Percentiles rank a stretch among this genome's conserved stretches.
Evolutionary conservation across 2,797 vertebrate genomes (phyloP).

Genomic region (Galaxias olidus): DNA sequence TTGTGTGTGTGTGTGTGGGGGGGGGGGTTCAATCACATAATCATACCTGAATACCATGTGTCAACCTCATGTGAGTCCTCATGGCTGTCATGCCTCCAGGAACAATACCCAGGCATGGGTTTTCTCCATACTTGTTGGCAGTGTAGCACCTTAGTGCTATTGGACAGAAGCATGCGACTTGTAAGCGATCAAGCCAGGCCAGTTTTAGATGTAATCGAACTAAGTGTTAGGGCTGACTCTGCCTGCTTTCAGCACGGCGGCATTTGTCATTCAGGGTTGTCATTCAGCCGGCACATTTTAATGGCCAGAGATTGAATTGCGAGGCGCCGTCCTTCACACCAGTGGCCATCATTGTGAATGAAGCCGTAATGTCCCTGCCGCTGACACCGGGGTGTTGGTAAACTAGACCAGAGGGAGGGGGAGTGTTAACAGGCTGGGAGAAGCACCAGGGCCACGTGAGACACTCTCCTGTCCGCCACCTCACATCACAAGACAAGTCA

Average conservation of each 20-base stretch:
- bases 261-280: slow-evolving; percentile 2
- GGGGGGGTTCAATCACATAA: too few species aligned
- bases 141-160: slow-evolving; percentile 70
- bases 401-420: slow-evolving; percentile 67
- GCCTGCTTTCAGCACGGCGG: slow-evolving; percentile 32
- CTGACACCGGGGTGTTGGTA: slow-evolving; percentile 67
- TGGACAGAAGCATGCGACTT: slow-evolving; percentile 63
- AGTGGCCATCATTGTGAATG: slow-evolving; percentile 66
- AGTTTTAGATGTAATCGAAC: slow-evolving; percentile 5
- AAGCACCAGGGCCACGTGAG: slow-evolving; percentile 54
- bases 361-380: slow-evolving; percentile 66
- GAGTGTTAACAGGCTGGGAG: slow-evolving; percentile 61
- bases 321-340: slow-evolving; percentile 64
- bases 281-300: slow-evolving; percentile 48
- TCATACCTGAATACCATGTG: slow-evolving; percentile 80
- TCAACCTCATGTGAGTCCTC: slow-evolving; percentile 85
- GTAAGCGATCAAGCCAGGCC: slow-evolving; percentile 31
- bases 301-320: slow-evolving; percentile 52
- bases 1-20: too few species aligned
- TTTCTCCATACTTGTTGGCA: slow-evolving; percentile 77
- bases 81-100: slow-evolving; percentile 79
- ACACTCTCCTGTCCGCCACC: slow-evolving; percentile 35
- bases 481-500: slow-evolving; percentile 31
- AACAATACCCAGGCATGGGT: slow-evolving; percentile 69
- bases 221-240: background rate